Evolutionary conservation across 1,140 invertebrate genomes (phyloP).

Genomic region (Drosophila obscura): DNA sequence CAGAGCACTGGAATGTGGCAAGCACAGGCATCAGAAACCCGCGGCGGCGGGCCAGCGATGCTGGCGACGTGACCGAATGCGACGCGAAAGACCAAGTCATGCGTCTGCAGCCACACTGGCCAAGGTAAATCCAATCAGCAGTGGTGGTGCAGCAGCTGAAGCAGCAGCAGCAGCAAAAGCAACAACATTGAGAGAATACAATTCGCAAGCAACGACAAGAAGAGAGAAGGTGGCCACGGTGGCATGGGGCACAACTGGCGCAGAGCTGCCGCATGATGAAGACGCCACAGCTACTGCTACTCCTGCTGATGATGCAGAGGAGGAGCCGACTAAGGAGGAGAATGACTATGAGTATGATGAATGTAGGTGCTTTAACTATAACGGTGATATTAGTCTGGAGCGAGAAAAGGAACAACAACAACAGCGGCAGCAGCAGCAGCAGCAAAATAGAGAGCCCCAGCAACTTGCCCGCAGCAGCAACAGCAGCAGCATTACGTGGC

Average conservation of each 20-base stretch:
- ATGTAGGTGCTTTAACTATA: conserved; percentile 83
- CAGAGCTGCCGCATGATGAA: conserved; percentile 48
- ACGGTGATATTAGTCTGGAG: conserved; percentile 79
- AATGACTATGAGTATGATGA: conserved; percentile 67
- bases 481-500: conserved; percentile 68
- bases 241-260: conserved; percentile 60
- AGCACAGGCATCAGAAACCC: not conserved
- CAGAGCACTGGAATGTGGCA: conserved; percentile 54
- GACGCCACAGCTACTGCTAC: conserved; percentile 28
- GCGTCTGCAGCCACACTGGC: conserved; percentile 46
- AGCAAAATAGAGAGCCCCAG: conserved; percentile 32
- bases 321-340: conserved; percentile 28
- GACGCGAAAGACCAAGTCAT: conserved; percentile 74
- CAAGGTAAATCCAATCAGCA: conserved; percentile 63
- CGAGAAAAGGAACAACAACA: conserved; percentile 24
- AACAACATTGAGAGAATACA: conserved; percentile 25
- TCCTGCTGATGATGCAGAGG: conserved; percentile 38
- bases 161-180: conserved; percentile 6
- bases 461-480: conserved; percentile 52
- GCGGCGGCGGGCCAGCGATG: conserved; percentile 43
- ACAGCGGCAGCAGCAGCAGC: conserved; percentile 5
- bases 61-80: conserved; percentile 73
- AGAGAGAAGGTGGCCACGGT: conserved; percentile 15
- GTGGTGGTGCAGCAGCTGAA: conserved; percentile 28
- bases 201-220: conserved; percentile 69